Conservation (phyloP, 2,797 vertebrate genomes). For the Thaleichthys pacificus region DNA sequence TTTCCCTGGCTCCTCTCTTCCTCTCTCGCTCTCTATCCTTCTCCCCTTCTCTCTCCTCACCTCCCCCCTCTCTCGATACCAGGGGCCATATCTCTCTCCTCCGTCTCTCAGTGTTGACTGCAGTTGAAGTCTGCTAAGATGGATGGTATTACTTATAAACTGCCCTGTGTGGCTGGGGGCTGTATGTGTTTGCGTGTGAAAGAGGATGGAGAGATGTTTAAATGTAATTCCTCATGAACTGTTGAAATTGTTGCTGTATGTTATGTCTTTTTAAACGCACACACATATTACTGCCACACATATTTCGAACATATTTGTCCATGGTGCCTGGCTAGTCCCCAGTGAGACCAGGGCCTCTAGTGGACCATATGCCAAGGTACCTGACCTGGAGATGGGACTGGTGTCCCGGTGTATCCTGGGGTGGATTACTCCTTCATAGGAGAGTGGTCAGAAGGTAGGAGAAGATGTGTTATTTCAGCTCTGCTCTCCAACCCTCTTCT, state of each 20-base stretch:
- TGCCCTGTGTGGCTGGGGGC: constrained; percentile 68
- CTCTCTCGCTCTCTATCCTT: neutral
- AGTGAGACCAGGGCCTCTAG: constrained; percentile 37
- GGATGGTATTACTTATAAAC: constrained; percentile 67
- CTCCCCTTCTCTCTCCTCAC: constrained; percentile 27
- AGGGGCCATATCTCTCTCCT: constrained; percentile 15
- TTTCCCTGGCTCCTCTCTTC: neutral
- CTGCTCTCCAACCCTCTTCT: constrained; percentile 47
- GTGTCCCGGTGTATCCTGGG: constrained; percentile 46
- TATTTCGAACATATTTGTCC: neutral
- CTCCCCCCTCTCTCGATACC: constrained; percentile 10
- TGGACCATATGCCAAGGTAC: constrained; percentile 40
- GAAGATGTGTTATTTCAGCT: constrained; percentile 35
- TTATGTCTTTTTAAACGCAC: neutral
- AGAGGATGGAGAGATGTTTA: neutral
- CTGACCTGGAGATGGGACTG: constrained; percentile 52
- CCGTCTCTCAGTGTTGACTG: constrained; percentile 62
- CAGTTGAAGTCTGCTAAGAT: constrained; percentile 67
- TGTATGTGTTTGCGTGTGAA: constrained; percentile 29
- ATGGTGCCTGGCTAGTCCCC: constrained; percentile 12
- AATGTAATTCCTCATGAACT: neutral
- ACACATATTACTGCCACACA: neutral
- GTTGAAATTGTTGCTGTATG: constrained; percentile 1
- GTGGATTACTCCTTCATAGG: constrained; percentile 50
- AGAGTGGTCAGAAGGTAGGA: constrained; percentile 60